Evolutionary conservation across 2,888 invertebrate species (phyloP).

Genomic region (Xanthorhoe designata): DNA sequence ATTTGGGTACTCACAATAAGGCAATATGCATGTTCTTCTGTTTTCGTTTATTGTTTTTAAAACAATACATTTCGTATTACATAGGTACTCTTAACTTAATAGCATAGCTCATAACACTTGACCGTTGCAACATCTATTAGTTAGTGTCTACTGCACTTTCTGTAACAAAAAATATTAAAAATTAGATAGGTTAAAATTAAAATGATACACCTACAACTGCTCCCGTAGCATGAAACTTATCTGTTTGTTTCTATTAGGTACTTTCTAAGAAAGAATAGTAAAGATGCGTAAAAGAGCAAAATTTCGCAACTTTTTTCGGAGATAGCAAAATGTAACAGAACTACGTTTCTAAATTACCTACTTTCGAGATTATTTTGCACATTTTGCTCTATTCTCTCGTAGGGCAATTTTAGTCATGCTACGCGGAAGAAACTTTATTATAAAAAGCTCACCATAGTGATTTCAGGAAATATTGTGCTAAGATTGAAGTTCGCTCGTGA

Average conservation of each 20-base stretch:
- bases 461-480: conserved; percentile 94
- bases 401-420: no score
- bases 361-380: not conserved
- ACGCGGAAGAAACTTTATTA: not conserved
- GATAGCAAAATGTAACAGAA: not conserved
- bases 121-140: not conserved
- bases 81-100: conserved; percentile 9
- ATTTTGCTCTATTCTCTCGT: not conserved
- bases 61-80: conserved; percentile 11
- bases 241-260: not conserved
- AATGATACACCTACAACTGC: no score
- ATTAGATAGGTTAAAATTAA: conserved; percentile 54
- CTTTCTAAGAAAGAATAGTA: no score
- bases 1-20: conserved; percentile 19
- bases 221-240: no score
- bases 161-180: conserved; percentile 61
- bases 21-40: conserved; percentile 6
- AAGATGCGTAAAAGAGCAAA: not conserved
- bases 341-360: conserved; percentile 18
- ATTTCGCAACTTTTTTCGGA: not conserved
- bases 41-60: conserved; percentile 15
- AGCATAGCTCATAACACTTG: not conserved
- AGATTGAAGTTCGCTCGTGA: conserved; percentile 91
- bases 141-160: conserved; percentile 74
- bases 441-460: conserved; percentile 84